Evolutionary conservation across 2,888 invertebrate species (phyloP).

Genomic region (Brenthis daphne): DNA sequence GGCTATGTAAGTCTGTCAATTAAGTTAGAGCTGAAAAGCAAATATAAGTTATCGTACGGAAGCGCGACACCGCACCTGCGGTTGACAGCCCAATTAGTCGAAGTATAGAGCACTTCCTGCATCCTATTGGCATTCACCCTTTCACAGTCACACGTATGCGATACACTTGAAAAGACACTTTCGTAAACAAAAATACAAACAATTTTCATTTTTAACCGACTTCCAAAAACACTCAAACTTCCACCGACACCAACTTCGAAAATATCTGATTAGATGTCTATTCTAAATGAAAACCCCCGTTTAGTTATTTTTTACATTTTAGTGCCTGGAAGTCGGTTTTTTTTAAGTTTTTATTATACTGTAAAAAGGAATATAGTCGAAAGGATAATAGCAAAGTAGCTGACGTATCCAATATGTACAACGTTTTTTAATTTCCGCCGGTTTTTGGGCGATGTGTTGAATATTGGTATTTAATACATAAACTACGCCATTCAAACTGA

Average conservation of each 20-base stretch:
- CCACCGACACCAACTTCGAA: too few species aligned
- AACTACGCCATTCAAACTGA: conserved; percentile 2
- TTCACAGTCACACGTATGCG: conserved; percentile 37
- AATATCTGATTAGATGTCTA: too few species aligned
- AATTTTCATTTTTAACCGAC: not conserved
- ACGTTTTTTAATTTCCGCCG: conserved; percentile 19
- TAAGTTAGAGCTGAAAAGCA: conserved; percentile 50
- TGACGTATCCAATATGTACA: conserved; percentile 20
- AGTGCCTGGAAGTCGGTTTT: too few species aligned
- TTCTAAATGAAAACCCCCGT: too few species aligned
- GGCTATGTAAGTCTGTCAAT: conserved; percentile 48
- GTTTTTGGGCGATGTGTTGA: conserved; percentile 11
- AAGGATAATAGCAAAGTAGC: conserved; percentile 1
- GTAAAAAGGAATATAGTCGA: conserved; percentile 2
- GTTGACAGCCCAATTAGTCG: conserved; percentile 75
- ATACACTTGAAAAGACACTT: conserved; percentile 5
- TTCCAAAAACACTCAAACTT: too few species aligned
- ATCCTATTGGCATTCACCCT: conserved; percentile 42
- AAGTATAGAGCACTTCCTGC: conserved; percentile 49
- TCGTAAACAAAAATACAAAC: not conserved
- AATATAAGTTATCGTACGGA: conserved; percentile 56
- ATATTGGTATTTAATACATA: not conserved
- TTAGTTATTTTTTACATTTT: too few species aligned
- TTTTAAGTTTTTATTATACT: not conserved
- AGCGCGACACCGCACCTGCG: conserved; percentile 63